Conservation (phyloP, 2,888 invertebrate species). For the Scaptomyza cyrtandrae region DNA sequence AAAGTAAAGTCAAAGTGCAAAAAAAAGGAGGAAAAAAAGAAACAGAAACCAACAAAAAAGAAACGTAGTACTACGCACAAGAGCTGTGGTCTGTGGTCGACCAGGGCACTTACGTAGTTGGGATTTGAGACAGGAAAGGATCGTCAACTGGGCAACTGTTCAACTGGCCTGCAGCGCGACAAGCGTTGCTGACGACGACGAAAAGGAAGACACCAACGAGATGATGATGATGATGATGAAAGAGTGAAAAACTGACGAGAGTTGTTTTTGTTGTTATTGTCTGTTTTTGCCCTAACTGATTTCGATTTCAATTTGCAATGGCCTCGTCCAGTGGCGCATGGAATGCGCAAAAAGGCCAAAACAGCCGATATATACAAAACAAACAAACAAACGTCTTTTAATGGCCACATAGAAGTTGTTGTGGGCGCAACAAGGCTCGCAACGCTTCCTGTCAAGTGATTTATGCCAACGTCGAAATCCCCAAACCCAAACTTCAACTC, state of each 20-base stretch:
- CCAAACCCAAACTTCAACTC: slow-evolving; percentile 7
- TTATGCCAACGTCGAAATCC: slow-evolving; percentile 67
- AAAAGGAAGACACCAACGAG: slow-evolving; percentile 15
- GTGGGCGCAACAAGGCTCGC: slow-evolving; percentile 77
- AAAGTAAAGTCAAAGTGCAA: slow-evolving; percentile 63
- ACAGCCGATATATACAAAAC: slow-evolving; percentile 34
- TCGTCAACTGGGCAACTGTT: slow-evolving; percentile 4
- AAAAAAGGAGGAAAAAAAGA: slow-evolving; percentile 1
- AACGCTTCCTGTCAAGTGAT: slow-evolving; percentile 80
- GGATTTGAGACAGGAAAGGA: slow-evolving; percentile 21
- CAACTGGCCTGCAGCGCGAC: slow-evolving; percentile 44
- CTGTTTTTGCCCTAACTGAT: slow-evolving; percentile 63
- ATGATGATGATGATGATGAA: slow-evolving; percentile 30
- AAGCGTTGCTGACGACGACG: slow-evolving; percentile 10
- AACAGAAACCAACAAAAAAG: slow-evolving; percentile 10
- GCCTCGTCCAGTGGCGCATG: slow-evolving; percentile 38
- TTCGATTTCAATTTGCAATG: slow-evolving; percentile 77
- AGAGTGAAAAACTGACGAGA: slow-evolving; percentile 47
- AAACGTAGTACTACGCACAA: too few species aligned
- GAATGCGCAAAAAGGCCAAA: slow-evolving; percentile 41
- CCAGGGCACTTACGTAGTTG: slow-evolving; percentile 73
- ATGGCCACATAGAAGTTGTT: slow-evolving; percentile 77
- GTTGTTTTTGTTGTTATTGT: slow-evolving; percentile 25
- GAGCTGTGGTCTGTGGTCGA: slow-evolving; percentile 69
- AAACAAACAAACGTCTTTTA: slow-evolving; percentile 77